These are phyloP conservation scores for Drosophila malerkotliana DNA, from an alignment of 1,140 invertebrate species.

Conservation along the genomic window DNA sequence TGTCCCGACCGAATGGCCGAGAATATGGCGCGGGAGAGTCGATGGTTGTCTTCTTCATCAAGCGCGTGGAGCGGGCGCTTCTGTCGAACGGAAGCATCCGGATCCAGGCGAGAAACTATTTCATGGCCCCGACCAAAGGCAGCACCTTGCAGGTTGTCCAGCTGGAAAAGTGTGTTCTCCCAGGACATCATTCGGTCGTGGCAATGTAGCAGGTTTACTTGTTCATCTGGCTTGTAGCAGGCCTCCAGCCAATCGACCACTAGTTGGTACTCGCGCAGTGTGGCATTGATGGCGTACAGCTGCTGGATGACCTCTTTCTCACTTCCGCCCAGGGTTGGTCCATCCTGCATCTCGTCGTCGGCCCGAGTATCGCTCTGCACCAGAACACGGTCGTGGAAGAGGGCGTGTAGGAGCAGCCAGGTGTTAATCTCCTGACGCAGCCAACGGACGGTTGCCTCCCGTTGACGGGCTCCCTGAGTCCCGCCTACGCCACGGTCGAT, in stretches of 20 bases:
- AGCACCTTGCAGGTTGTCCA: constrained; percentile 85
- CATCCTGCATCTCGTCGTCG: constrained; percentile 84
- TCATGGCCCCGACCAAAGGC: constrained; percentile 85
- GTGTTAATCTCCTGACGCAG: constrained; percentile 93
- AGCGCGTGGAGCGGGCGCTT: constrained; percentile 93
- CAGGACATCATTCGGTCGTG: constrained; percentile 92
- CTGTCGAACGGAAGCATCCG: constrained; percentile 95
- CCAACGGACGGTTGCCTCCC: constrained; percentile 80
- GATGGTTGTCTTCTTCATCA: constrained; percentile 94
- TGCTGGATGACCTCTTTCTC: constrained; percentile 86
- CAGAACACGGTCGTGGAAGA: constrained; percentile 91
- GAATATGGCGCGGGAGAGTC: constrained; percentile 89
- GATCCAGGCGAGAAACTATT: constrained; percentile 92
- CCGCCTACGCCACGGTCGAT: constrained; percentile 45
- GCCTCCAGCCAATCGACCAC: constrained; percentile 97
- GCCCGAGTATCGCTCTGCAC: constrained; percentile 85
- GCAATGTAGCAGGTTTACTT: constrained; percentile 87
- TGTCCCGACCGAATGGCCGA: constrained; percentile 93
- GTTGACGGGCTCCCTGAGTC: constrained; percentile 51
- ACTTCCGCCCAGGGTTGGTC: constrained; percentile 84
- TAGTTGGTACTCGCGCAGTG: constrained; percentile 91
- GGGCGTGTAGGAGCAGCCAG: constrained; percentile 92
- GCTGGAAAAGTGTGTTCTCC: constrained; percentile 95
- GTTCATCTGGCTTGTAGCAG: constrained; percentile 89
- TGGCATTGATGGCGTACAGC: constrained; percentile 86